These are phyloP conservation scores for Austrolebias charrua DNA, from an alignment of 2,797 vertebrate species.

Conservation along the genomic window DNA sequence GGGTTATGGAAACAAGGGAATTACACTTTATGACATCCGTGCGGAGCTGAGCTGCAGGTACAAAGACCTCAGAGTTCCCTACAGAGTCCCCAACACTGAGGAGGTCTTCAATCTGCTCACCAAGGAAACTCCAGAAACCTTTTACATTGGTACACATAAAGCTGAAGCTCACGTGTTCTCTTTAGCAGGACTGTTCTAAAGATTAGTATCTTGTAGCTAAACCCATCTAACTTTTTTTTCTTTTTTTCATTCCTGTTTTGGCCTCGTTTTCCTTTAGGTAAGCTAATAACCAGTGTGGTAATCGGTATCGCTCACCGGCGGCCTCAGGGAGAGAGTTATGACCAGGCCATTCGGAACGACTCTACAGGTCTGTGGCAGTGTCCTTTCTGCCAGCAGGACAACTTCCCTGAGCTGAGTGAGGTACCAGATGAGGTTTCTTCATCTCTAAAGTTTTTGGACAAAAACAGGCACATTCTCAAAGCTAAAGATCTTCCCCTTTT, in stretches of 20 bases:
- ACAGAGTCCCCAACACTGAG: slow-evolving; percentile 93
- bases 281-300: slow-evolving; percentile 94
- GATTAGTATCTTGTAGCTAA: neutral
- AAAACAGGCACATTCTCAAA: neutral
- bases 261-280: slow-evolving; percentile 74
- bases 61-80: slow-evolving; percentile 93
- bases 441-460: neutral
- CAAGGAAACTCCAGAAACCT: slow-evolving; percentile 98
- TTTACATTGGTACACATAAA: slow-evolving; percentile 89
- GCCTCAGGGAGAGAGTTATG: slow-evolving; percentile 97
- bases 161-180: neutral
- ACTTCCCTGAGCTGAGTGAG: slow-evolving; percentile 98
- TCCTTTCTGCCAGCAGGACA: slow-evolving; percentile 98
- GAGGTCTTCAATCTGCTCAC: slow-evolving; percentile 98
- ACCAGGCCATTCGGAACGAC: slow-evolving; percentile 97
- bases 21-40: slow-evolving; percentile 97
- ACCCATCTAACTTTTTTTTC: neutral
- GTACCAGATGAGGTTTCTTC: slow-evolving; percentile 62
- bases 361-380: slow-evolving; percentile 97
- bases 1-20: slow-evolving; percentile 99
- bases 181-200: neutral
- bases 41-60: slow-evolving; percentile 97
- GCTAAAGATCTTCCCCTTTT: slow-evolving; percentile 9
- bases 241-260: neutral
- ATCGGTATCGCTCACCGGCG: slow-evolving; percentile 96